A percentile compares a stretch with the other conserved stretches of the same genome.
These are phyloP conservation scores for Neoseiulus cucumeris DNA, from an alignment of 1,140 invertebrate genomes.

Conservation along the genomic window DNA sequence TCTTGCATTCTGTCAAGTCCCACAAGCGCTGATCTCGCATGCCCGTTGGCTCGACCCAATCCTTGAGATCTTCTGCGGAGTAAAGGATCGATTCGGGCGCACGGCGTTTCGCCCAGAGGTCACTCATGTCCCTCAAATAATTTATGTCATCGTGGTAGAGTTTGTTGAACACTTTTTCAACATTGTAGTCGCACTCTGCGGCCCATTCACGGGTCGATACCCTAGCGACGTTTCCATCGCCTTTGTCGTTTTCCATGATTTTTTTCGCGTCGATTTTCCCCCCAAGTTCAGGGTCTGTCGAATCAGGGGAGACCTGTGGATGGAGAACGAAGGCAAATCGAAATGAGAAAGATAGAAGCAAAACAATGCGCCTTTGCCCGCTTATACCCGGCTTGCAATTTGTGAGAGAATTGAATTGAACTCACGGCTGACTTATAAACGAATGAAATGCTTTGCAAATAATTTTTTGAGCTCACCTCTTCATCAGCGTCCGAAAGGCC, in stretches of 20 bases:
- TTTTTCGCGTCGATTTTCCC: not conserved
- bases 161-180: conserved; percentile 39
- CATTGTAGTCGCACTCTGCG: conserved; percentile 54
- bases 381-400: too few relatives aligned
- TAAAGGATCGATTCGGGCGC: conserved; percentile 60
- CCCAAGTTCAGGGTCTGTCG: conserved; percentile 64
- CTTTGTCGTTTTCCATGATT: conserved; percentile 21
- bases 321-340: too few relatives aligned
- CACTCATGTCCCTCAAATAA: conserved; percentile 80
- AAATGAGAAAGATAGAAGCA: too few relatives aligned
- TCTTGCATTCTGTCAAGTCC: conserved; percentile 49
- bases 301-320: conserved; percentile 62
- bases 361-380: too few relatives aligned
- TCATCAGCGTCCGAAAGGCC: conserved; percentile 88
- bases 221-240: conserved; percentile 48
- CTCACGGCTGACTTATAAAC: too few relatives aligned
- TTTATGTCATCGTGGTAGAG: conserved; percentile 88
- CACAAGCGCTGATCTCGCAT: conserved; percentile 53
- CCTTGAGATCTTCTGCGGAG: conserved; percentile 30
- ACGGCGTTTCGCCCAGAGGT: conserved; percentile 71
- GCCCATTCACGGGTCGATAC: conserved; percentile 81
- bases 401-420: too few relatives aligned
- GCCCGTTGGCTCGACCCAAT: not conserved
- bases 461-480: too few relatives aligned
- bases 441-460: too few relatives aligned